Conservation (phyloP, 2,797 vertebrate species). For the Columba guinea region DNA sequence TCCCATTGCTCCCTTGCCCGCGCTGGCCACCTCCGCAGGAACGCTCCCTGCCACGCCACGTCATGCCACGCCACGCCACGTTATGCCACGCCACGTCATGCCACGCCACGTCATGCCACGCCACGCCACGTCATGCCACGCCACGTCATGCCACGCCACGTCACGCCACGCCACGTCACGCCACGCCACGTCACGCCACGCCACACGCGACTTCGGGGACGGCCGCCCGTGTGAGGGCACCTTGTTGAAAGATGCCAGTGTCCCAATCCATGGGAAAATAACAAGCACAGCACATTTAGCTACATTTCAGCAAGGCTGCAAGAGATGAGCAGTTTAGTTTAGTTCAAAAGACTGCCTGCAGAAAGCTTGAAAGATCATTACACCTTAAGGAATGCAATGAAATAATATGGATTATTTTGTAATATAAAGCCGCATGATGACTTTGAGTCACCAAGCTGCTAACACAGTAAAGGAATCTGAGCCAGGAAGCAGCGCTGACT, state of each 20-base stretch:
- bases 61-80: too few species aligned
- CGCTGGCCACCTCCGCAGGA: conserved; percentile 44
- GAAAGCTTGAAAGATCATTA: not conserved
- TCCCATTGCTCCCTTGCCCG: conserved; percentile 35
- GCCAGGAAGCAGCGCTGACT: not conserved
- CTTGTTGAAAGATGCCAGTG: not conserved
- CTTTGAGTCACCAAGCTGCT: not conserved
- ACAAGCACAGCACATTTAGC: not conserved
- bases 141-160: too few species aligned
- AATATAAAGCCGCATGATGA: not conserved
- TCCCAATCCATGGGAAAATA: not conserved
- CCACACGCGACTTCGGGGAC: not conserved
- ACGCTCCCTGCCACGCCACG: too few species aligned
- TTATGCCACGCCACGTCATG: too few species aligned
- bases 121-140: too few species aligned
- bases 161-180: too few species aligned
- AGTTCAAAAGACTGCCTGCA: not conserved
- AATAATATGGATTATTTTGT: not conserved
- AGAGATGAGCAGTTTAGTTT: not conserved
- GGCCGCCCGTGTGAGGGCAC: not conserved
- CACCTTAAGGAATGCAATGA: not conserved
- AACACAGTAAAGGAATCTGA: not conserved
- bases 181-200: too few species aligned
- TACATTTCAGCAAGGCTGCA: not conserved
- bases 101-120: too few species aligned